Base-by-base conservation (phyloP, 2,888 invertebrate genomes). In the Brachyopa scutellaris region DNA sequence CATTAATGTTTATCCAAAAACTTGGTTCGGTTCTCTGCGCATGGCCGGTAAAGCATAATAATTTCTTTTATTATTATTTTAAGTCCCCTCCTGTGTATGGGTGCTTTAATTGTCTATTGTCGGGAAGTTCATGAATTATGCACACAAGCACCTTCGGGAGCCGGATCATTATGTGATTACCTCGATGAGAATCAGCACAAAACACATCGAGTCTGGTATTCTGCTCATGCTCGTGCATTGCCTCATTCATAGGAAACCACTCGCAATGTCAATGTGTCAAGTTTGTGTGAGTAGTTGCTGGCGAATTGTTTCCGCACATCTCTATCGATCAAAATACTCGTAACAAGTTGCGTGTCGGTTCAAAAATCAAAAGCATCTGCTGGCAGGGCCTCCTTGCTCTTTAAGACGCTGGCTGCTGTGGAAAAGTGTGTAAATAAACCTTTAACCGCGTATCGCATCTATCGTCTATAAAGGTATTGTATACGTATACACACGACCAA, bases 241-340 rank as follows among this genome's bases (percentile, higher is more conserved):
- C 13, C 8, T 13, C 29, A 13, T 26, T 1, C 9, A 31, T 38
- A 49, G 55, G 19, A 8, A 70, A 15, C 57, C 6, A 13, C 21
- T 33, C n/a, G 15, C 29, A 49, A 57, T 47, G 53, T 36, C 61
- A 61, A 64, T 49, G 62, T 70, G 70, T 57, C 70, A 70, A 64
- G 38, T 55, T 31, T 31, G 69, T 62, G 11, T 11, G 11, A 42
- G 57, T n/a, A n/a, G n/a, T 36, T 70, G 69, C 40, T 70, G 67
- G 57, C 36, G 8, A 67, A 67, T 61, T 36, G 36, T 33, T 61
- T 67, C 53, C 51, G 29, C 53, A 67, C 21, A 67, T 61, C 42
- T 40, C 47, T 7, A 15, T 55, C 45, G 31, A 67, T 64, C 33
- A 15, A 36, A 55, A 47, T 33, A 36, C 23, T 70, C 29, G 26